Conservation (phyloP, 2,113 vertebrate genomes). For the Rhagologus leucostigma region DNA sequence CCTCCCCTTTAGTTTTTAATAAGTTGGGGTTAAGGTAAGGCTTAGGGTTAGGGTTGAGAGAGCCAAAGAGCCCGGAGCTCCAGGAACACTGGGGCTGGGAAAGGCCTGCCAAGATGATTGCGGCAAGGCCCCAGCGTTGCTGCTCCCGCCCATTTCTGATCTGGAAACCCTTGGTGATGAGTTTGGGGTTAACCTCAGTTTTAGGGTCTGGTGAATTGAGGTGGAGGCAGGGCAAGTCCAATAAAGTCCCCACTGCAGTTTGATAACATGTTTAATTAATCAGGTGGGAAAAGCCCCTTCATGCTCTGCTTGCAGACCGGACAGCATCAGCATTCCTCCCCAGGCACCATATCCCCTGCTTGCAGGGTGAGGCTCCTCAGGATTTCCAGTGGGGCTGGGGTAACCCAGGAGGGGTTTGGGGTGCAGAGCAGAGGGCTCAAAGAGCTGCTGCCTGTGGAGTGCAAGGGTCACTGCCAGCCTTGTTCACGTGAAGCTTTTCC, state of each 20-base stretch:
- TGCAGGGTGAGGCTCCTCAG: not conserved
- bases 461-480: fast-evolving
- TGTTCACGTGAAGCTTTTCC: not conserved
- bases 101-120: fast-evolving
- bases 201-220: not conserved
- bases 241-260: not conserved
- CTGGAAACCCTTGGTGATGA: too few species aligned
- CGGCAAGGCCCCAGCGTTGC: fast-evolving
- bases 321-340: not conserved
- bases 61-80: not conserved
- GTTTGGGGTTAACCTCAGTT: too few species aligned
- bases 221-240: not conserved
- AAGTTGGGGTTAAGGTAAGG: not conserved
- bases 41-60: not conserved
- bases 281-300: not conserved
- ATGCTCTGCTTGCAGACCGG: not conserved
- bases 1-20: not conserved
- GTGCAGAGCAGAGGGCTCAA: not conserved
- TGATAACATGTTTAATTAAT: conserved; percentile 31
- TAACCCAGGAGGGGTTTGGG: not conserved
- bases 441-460: not conserved
- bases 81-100: not conserved
- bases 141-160: not conserved
- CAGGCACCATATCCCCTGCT: not conserved
- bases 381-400: not conserved